Evolutionary conservation across 2,888 invertebrate species (phyloP).

Genomic region (Lymantria monacha): DNA sequence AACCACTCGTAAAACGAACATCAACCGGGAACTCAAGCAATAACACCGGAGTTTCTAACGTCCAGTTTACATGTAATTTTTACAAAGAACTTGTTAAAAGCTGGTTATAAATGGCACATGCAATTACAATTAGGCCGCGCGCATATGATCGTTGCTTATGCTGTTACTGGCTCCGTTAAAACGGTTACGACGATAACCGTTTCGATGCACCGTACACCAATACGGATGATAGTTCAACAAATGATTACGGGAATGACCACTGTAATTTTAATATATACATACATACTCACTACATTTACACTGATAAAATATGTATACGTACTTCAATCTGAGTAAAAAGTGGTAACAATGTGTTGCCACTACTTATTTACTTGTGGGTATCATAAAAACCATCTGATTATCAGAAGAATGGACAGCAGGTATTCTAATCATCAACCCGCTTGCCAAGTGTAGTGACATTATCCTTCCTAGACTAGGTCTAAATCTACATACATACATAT

Average conservation of each 20-base stretch:
- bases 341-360: too few relatives aligned
- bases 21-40: background rate
- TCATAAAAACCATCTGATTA: too few relatives aligned
- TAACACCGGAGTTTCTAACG: slow-evolving; percentile 5
- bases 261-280: slow-evolving; percentile 7
- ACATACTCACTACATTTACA: background rate
- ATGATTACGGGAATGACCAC: slow-evolving; percentile 20
- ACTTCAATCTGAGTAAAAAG: too few relatives aligned
- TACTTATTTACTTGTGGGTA: too few relatives aligned
- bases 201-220: slow-evolving; percentile 15
- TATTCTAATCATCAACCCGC: too few relatives aligned
- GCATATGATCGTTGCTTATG: slow-evolving; percentile 15
- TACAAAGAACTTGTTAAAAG: slow-evolving; percentile 16
- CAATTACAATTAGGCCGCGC: slow-evolving; percentile 28
- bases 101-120: slow-evolving; percentile 21
- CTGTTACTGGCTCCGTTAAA: slow-evolving; percentile 35
- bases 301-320: too few relatives aligned
- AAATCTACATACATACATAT: too few relatives aligned
- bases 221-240: slow-evolving; percentile 5
- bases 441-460: too few relatives aligned
- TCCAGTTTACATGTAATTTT: slow-evolving; percentile 6
- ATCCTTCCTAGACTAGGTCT: too few relatives aligned
- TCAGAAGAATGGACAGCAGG: too few relatives aligned
- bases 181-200: slow-evolving; percentile 27
- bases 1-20: background rate